phyloP scores from a whole-genome alignment of 2,113 vertebrate species.

The Lathamus discolor region DNA sequence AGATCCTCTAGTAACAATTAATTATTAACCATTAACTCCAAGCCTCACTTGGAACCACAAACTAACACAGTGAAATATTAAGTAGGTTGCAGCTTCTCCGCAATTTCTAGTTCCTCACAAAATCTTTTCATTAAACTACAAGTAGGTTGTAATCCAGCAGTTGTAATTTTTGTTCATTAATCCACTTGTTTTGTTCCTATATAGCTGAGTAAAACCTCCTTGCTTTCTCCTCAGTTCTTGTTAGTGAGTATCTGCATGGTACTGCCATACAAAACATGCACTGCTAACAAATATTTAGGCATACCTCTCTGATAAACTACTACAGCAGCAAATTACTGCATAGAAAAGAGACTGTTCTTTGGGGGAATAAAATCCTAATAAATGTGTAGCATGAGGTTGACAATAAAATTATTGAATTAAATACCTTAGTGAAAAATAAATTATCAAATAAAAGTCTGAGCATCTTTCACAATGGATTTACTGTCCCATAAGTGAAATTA shows the following conservation, averaged over 20 bases:
- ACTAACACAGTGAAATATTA: neutral
- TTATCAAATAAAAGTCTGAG: neutral
- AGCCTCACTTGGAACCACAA: neutral
- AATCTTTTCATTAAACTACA: neutral
- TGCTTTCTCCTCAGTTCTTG: accelerated
- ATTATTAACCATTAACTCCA: neutral
- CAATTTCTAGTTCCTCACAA: neutral
- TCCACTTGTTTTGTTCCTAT: neutral
- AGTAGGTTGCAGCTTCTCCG: neutral
- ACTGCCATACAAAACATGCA: neutral
- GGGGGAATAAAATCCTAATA: neutral
- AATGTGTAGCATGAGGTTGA: neutral
- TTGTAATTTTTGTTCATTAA: neutral
- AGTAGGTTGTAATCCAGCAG: neutral
- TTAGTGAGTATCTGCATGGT: neutral
- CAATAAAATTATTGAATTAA: slow-evolving; percentile 17
- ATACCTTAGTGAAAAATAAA: neutral
- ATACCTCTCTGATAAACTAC: neutral
- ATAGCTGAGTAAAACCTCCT: neutral
- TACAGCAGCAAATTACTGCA: neutral
- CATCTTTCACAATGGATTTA: neutral
- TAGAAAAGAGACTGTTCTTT: neutral
- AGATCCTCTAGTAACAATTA: neutral
- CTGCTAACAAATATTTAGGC: neutral
- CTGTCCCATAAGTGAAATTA: neutral